Conservation (phyloP, 2,888 invertebrate genomes). For the Aproaerema taeniolella region DNA sequence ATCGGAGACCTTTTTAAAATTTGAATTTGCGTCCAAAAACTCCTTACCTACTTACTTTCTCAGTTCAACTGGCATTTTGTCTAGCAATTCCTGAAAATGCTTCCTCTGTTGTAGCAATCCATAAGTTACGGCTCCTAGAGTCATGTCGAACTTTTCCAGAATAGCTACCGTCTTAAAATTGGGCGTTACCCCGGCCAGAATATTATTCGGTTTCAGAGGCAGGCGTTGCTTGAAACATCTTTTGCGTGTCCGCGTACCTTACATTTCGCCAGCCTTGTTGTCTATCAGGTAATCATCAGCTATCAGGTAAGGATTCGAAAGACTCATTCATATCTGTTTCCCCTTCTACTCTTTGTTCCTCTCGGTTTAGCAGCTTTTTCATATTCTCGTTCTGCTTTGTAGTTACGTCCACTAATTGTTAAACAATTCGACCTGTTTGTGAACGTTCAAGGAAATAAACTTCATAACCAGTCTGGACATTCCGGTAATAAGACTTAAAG, state of each 20-base stretch:
- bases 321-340: background rate
- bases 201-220: conserved; percentile 12
- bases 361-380: background rate
- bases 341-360: background rate
- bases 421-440: too few species aligned
- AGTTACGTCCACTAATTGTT: background rate
- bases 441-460: too few species aligned
- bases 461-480: too few species aligned
- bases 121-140: conserved; percentile 12
- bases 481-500: too few species aligned
- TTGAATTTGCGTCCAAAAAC: conserved; percentile 12
- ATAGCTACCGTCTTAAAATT: conserved; percentile 1
- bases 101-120: conserved; percentile 8
- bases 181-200: conserved; percentile 3
- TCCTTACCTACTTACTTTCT: conserved; percentile 7
- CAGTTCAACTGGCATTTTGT: conserved; percentile 7
- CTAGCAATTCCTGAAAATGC: conserved; percentile 1
- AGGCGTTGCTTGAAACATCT: conserved; percentile 12
- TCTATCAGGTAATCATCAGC: background rate
- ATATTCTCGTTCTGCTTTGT: background rate
- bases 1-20: conserved; percentile 14
- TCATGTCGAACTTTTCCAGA: conserved; percentile 10
- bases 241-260: conserved; percentile 10
- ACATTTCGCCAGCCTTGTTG: conserved; percentile 6
- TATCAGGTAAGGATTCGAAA: background rate